Percentiles rank a stretch among this genome's conserved stretches.
Evolutionary conservation across 1,140 invertebrate genomes (phyloP).

Genomic region (Phortica variegata): DNA sequence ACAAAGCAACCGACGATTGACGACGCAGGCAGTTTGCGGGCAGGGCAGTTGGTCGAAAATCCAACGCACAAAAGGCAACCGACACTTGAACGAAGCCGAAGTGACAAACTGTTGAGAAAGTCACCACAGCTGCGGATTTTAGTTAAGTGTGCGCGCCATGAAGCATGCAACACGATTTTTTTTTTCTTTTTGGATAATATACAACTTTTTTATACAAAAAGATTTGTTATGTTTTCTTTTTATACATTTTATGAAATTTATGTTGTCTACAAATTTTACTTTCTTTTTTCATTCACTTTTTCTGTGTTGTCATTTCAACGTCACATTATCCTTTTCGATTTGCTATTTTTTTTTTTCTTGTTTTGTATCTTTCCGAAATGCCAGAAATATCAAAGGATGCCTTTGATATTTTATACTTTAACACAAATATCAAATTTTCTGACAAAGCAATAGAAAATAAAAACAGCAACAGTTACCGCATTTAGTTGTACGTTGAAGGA

Average conservation of each 20-base stretch:
- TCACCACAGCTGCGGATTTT: constrained; percentile 37
- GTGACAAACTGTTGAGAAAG: constrained; percentile 32
- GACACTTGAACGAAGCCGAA: too few relatives aligned
- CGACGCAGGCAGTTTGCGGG: not conserved
- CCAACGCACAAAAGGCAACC: too few relatives aligned
- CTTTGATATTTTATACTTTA: constrained; percentile 53
- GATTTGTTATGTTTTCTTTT: too few relatives aligned
- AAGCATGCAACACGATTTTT: too few relatives aligned
- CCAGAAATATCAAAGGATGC: constrained; percentile 29
- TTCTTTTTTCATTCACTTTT: too few relatives aligned
- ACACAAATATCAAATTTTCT: constrained; percentile 45
- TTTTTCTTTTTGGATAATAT: too few relatives aligned
- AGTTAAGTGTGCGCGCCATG: too few relatives aligned
- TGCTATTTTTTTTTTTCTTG: constrained; percentile 25
- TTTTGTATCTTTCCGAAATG: constrained; percentile 18
- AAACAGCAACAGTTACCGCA: not conserved
- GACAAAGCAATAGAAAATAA: not conserved
- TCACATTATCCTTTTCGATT: constrained; percentile 34
- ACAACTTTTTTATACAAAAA: too few relatives aligned
- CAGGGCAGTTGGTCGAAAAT: not conserved
- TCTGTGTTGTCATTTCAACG: too few relatives aligned
- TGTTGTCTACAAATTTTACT: too few relatives aligned
- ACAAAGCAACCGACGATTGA: too few relatives aligned
- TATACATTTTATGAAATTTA: too few relatives aligned
- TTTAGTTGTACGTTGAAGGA: not conserved